Base-by-base conservation (phyloP, 2,113 vertebrate species). In the Aldabrachelys gigantea region DNA sequence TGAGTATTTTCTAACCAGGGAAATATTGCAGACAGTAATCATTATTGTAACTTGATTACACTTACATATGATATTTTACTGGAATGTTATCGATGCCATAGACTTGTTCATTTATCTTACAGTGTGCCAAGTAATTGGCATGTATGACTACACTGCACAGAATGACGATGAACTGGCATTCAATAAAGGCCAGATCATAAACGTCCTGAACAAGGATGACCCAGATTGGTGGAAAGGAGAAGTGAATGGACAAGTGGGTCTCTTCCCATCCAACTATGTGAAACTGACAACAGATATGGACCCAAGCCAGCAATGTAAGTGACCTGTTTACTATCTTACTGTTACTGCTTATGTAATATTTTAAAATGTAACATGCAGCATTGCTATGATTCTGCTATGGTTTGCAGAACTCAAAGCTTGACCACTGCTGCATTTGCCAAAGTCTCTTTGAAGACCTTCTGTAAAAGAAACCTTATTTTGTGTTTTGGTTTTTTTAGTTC, bases 221-320 rank as follows among this genome's bases (percentile, higher is more conserved):
- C 99, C 99, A 11, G 99, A 99, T 97, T 99, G 99, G 99, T 99
- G 99, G 99, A 99, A 99, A 96, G 99, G 99, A 22, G 99, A 99
- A 96, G 98, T 99, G 91, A 99, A 98, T 2, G 99, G 99, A 56
- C 98, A 99, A 80, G 98, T 99, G 96, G 99, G 99, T 59, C 99
- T 99, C 94, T 99, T 99, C 98, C 99, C 99, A 0, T 99, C 99
- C 98, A 99, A 99, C 97, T 99, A 99, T 53, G 99, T 99, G 97
- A 99, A 99, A 98, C 97, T 99, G 96, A 99, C 99, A 92, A 99
- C 99, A 6, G 99, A 99, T 96, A 99, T 98, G 29, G 99, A 99
- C 98, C 99, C 99, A 12, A 99, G 99, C 99, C 99, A 99, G 95
- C 99, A 99, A 99, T 99, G 99, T 99, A 98, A 99, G 99, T 99